These are phyloP conservation scores for Darevskia mixta DNA, from an alignment of 2,797 vertebrate species.

Conservation along the genomic window DNA sequence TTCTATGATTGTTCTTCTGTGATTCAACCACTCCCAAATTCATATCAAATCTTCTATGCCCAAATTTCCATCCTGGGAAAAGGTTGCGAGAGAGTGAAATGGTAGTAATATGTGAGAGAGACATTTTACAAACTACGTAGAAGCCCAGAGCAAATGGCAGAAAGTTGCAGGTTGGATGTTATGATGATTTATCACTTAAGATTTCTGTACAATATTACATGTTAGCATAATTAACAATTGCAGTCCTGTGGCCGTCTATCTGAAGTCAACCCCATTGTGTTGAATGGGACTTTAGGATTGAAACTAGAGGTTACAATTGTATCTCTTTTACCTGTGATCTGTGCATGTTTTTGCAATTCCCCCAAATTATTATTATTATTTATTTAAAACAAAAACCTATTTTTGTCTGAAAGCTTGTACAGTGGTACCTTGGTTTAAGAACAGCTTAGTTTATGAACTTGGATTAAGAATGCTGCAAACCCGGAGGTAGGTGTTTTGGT, in stretches of 20 bases:
- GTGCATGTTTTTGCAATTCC: background rate
- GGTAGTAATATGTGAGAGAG: background rate
- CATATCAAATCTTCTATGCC: background rate
- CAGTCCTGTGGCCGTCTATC: background rate
- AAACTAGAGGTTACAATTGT: background rate
- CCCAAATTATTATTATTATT: background rate
- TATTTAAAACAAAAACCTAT: too few relatives aligned
- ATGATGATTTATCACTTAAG: background rate
- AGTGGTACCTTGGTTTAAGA: too few relatives aligned
- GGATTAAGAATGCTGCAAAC: too few relatives aligned
- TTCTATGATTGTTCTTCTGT: conserved; percentile 5
- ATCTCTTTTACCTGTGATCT: background rate
- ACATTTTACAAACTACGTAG: background rate
- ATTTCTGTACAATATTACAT: background rate
- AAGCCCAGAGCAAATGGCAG: background rate
- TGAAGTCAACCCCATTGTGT: background rate
- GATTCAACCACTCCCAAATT: background rate
- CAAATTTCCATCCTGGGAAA: background rate
- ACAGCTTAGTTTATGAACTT: too few relatives aligned
- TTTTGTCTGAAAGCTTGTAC: too few relatives aligned
- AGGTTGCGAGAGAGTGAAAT: background rate
- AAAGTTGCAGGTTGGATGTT: background rate
- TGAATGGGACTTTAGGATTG: background rate
- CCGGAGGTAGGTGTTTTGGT: too few relatives aligned
- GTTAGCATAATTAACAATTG: background rate